Evolutionary conservation across 2,113 vertebrate genomes (phyloP), one percentile per base, ranked within the genome.

Genomic region (Neoarius graeffei): DNA sequence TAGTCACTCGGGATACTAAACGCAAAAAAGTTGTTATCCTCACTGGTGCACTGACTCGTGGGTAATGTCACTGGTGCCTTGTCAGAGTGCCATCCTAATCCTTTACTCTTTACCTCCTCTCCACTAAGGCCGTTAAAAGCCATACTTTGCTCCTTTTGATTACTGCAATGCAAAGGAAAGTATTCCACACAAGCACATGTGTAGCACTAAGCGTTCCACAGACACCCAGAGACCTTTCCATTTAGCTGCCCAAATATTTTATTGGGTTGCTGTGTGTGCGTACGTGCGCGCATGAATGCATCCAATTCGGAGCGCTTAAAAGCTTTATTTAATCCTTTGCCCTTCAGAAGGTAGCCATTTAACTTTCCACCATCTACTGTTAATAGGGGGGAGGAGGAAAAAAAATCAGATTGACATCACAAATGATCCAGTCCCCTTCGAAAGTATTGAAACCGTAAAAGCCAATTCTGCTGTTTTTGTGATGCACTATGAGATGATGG

Each of bases 61-160:
- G 79, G 88, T 86, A 86, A 82, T 79, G 84, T 69, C 71, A 23
- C 81, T 77, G 71, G 60, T 59, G 81, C 64, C 71, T 86, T 50
- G 60, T 67, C 50, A 17, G 54, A 48, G 48, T 48, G 62, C 62
- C 90, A 20, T 84, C 17, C 7, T 89, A 88, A 91, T 89, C 86
- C 77, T 87, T 64, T 71, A 71, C 86, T 84, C 64, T 89, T 91
- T 77, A 80, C 62, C 59, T 87, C 88, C 69, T 92, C 90, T 92
- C 86, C 42, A 80, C 62, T 79, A 86, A 90, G 91, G 88, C 90
- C 5, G 80, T 92, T 94, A 92, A 93, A 93, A 92, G 93, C 92
- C 85, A 89, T 14, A 6, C 20, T 85, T 85, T 50, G 3, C 81
- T 86, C 57, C 81, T 50, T 66, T 66, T 76, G 74, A 87, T 91